phyloP scores from a whole-genome alignment of 1,140 invertebrate species.

The Grapholita molesta region DNA sequence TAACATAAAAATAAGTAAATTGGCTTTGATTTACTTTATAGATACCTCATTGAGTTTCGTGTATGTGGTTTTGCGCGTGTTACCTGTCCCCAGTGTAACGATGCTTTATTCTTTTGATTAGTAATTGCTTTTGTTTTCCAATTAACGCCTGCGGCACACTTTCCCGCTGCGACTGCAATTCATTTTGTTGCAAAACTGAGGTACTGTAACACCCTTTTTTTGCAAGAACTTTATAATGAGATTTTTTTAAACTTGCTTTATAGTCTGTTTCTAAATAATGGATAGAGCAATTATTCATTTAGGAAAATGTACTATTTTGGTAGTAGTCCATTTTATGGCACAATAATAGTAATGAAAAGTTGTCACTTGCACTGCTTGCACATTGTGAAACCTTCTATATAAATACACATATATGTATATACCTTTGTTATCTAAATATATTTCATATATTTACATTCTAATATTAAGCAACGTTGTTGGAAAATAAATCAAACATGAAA shows the following conservation, averaged over 20 bases:
- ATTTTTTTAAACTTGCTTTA: not conserved
- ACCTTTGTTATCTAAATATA: too few relatives aligned
- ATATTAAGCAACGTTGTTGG: not conserved
- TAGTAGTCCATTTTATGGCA: not conserved
- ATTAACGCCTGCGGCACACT: not conserved
- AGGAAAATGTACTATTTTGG: not conserved
- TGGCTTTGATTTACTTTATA: too few relatives aligned
- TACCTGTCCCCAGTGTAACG: not conserved
- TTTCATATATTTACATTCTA: too few relatives aligned
- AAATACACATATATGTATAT: too few relatives aligned
- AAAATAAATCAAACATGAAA: not conserved
- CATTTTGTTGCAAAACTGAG: not conserved
- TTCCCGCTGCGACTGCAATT: not conserved
- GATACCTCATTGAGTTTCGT: too few relatives aligned
- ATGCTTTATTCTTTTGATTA: not conserved
- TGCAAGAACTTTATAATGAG: not conserved
- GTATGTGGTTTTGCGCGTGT: not conserved
- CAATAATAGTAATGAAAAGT: too few relatives aligned
- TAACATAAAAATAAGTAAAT: too few relatives aligned
- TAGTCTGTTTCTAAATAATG: not conserved
- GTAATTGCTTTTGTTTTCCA: constrained; percentile 11
- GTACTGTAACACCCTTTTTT: not conserved
- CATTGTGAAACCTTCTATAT: too few relatives aligned
- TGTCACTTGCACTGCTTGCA: too few relatives aligned
- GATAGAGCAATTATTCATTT: not conserved